Conservation (phyloP, 2,797 vertebrate species). For the Etheostoma perlongum region DNA sequence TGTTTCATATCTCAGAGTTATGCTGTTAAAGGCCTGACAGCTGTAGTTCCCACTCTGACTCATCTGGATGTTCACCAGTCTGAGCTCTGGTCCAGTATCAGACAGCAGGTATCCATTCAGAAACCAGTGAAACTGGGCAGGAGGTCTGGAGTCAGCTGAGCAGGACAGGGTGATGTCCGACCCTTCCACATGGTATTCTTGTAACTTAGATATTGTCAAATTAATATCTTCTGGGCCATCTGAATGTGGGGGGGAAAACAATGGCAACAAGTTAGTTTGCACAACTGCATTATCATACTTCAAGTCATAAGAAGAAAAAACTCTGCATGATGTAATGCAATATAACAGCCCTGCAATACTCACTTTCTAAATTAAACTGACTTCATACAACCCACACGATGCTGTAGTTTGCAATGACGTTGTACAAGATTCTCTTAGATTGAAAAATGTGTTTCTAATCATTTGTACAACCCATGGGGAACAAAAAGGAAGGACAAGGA, state of each 20-base stretch:
- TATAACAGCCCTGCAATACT: too few species aligned
- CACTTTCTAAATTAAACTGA: too few species aligned
- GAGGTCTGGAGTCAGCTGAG: conserved; percentile 64
- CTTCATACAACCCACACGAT: too few species aligned
- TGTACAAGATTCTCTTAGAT: too few species aligned
- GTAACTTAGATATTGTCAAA: not conserved
- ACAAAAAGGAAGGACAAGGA: too few species aligned
- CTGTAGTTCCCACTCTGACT: conserved; percentile 71
- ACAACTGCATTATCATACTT: not conserved
- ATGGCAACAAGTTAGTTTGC: not conserved
- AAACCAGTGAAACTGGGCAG: conserved; percentile 54
- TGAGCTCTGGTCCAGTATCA: conserved; percentile 41
- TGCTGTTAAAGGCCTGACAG: conserved; percentile 67
- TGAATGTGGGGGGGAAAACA: conserved; percentile 17
- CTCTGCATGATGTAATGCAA: too few species aligned
- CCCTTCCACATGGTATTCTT: conserved; percentile 23
- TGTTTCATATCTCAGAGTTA: conserved; percentile 50
- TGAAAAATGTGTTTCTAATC: too few species aligned
- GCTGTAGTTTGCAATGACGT: too few species aligned
- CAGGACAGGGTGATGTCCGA: conserved; percentile 56
- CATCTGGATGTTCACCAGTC: conserved; percentile 40
- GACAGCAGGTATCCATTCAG: conserved; percentile 33
- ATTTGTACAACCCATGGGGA: too few species aligned
- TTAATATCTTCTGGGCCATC: conserved; percentile 61
- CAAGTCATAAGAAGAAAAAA: not conserved